phyloP scores from a whole-genome alignment of 2,888 invertebrate species.

The Yponomeuta sedellus region DNA sequence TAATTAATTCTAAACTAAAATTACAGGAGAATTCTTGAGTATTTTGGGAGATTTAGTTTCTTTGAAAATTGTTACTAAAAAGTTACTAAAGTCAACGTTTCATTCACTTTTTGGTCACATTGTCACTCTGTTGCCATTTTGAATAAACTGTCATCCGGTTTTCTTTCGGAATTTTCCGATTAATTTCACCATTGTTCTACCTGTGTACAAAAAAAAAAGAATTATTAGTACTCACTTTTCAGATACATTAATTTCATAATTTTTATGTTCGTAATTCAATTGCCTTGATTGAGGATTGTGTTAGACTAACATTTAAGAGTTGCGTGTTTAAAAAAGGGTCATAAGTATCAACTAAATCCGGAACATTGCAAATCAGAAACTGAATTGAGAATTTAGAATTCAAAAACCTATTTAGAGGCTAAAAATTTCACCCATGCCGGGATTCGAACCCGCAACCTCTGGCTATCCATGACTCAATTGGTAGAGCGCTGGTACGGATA shows the following conservation, averaged over 20 bases:
- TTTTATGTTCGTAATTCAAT: too few species aligned
- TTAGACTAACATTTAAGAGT: too few species aligned
- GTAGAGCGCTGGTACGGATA: too few species aligned
- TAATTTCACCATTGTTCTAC: slow-evolving; percentile 52
- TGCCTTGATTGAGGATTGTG: too few species aligned
- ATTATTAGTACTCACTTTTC: neutral
- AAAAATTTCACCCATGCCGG: too few species aligned
- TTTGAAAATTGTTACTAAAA: slow-evolving; percentile 18
- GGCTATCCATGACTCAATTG: too few species aligned
- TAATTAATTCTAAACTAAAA: slow-evolving; percentile 40
- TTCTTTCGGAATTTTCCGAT: slow-evolving; percentile 56
- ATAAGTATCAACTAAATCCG: too few species aligned
- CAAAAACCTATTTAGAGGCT: too few species aligned
- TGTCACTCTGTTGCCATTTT: slow-evolving; percentile 26
- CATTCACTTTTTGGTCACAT: slow-evolving; percentile 43
- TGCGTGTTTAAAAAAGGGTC: too few species aligned
- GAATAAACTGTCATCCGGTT: slow-evolving; percentile 35
- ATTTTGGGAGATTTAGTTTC: slow-evolving; percentile 20
- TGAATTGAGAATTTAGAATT: too few species aligned
- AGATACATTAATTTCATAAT: neutral
- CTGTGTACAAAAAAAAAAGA: slow-evolving; percentile 37
- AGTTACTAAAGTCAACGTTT: slow-evolving; percentile 7
- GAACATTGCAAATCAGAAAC: too few species aligned
- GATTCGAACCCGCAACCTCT: too few species aligned
- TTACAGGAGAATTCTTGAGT: slow-evolving; percentile 40